Evolutionary conservation across 2,113 vertebrate species (phyloP), one percentile per base, ranked within the genome.

Genomic region (Poecile atricapillus): DNA sequence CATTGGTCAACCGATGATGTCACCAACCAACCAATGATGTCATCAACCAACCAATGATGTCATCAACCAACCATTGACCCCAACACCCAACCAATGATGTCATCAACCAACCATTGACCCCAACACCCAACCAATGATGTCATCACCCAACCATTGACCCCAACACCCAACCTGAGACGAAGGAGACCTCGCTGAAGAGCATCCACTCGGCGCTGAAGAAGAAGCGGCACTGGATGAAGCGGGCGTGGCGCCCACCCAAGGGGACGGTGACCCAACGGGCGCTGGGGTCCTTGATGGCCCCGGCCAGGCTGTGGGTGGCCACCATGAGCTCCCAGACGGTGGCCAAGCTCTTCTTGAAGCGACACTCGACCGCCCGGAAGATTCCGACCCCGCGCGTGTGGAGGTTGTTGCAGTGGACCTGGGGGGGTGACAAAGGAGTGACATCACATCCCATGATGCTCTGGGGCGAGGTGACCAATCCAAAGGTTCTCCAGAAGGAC

Each of bases 381-480:
- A 99, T 98, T 13, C 98, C 98, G 69, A 99, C 99, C 1, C 98
- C 98, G 89, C 98, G 97, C 0, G 98, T 98, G 97, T 98, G 98
- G 86, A 98, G 98, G 97, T 99, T 99, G 97, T 99, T 99, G 82
- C 99, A 99, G 95, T 99, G 99, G 39, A 99, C 98, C 99, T 99
- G 24, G 37, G 11, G 9, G 2, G 13, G 19, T 8, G 31, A 39
- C 39, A 11, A 5, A 11, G 39, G 39, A 12, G 64, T 22, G 39
- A 37, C 3, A 13, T 13, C 25, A 6, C 7, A 1, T 73, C 50
- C 50, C 63, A 65, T 65, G 30, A 44, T 63, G 39, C 60, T 5
- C 39, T 63, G 60, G 27, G 60, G 60, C 37, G 20, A 13, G 2
- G 17, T 9, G 37, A 62, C 37, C 60, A 7, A 39, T 8, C 60